Base-by-base conservation (phyloP, 1,140 invertebrate genomes). In the Melipona quadrifasciata region DNA sequence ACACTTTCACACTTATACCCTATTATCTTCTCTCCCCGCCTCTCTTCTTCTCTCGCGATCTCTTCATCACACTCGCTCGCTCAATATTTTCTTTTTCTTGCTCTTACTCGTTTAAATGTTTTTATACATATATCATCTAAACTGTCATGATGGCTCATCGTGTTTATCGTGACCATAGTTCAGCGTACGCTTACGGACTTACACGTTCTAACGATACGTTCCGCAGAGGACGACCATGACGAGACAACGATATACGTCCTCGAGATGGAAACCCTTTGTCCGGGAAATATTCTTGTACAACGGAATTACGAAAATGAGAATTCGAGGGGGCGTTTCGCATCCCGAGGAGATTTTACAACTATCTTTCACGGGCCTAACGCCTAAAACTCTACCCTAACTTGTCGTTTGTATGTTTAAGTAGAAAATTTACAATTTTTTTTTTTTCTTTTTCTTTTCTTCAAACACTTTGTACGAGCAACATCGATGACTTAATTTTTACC, bases 401-500 rank as follows among this genome's bases (percentile, higher is more conserved):
- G 83, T 88, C 86, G 82, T 88, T 91, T 89, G 71, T 87, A 88
- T 82, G 78, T 87, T 90, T 85, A 87, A 47, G 89, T 93, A 92
- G 92, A 94, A 94, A 94, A 93, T 93, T 90, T 92, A 91, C 91
- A 92, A 89, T 91, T 87, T 87, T 75, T 39, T 47, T 68, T 67
- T 68, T 39, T 57, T 24, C n/a, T n/a, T 61, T 47, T 47, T 39
- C 6, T 8, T 39, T 47, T 47, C 31, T 86, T 86, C 83, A 86
- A 74, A 91, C 90, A 92, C 76, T 94, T 93, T 92, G 91, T 93
- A 94, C 91, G 92, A 93, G 85, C 91, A 93, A 94, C 92, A 93
- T 93, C 91, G 91, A 94, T 94, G 93, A 89, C 92, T 93, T 93
- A 93, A 90, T 84, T 79, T 91, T 91, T 91, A 92, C 82, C 88